Evolutionary conservation across 2,888 invertebrate genomes (phyloP).

Genomic region (Cerceris rybyensis): DNA sequence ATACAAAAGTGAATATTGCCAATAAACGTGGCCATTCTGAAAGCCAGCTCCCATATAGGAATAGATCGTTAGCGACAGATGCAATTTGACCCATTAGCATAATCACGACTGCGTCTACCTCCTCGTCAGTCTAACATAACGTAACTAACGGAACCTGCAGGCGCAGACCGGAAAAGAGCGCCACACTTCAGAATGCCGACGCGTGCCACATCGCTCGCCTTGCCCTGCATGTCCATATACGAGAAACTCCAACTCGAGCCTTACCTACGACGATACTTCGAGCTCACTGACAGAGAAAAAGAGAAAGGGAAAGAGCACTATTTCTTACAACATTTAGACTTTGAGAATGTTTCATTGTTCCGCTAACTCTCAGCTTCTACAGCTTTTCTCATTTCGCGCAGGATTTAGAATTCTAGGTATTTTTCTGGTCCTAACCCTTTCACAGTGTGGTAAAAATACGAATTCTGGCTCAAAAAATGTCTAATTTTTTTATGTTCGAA

Average conservation of each 20-base stretch:
- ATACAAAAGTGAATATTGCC: neutral
- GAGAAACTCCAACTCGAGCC: slow-evolving; percentile 42
- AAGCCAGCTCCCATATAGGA: slow-evolving; percentile 41
- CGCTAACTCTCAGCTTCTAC: too few relatives aligned
- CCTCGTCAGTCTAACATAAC: slow-evolving; percentile 43
- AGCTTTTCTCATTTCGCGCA: too few relatives aligned
- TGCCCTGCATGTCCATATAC: slow-evolving; percentile 70
- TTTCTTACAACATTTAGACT: too few relatives aligned
- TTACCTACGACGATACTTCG: slow-evolving; percentile 47
- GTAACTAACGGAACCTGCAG: slow-evolving; percentile 69
- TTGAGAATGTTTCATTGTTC: too few relatives aligned
- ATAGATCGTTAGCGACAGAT: slow-evolving; percentile 57
- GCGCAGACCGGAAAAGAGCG: slow-evolving; percentile 73
- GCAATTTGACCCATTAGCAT: slow-evolving; percentile 75
- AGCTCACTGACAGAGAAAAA: slow-evolving; percentile 40
- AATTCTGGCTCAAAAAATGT: too few relatives aligned
- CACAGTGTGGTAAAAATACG: too few relatives aligned
- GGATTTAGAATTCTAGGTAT: too few relatives aligned
- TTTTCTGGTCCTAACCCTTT: too few relatives aligned
- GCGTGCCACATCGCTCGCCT: slow-evolving; percentile 72
- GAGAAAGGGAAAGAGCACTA: too few relatives aligned
- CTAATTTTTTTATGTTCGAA: too few relatives aligned
- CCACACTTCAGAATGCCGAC: slow-evolving; percentile 71
- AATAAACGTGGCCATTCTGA: slow-evolving; percentile 23
- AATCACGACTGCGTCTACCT: slow-evolving; percentile 56